Conservation (phyloP, 2,113 vertebrate species). For the Arizona elegans region DNA sequence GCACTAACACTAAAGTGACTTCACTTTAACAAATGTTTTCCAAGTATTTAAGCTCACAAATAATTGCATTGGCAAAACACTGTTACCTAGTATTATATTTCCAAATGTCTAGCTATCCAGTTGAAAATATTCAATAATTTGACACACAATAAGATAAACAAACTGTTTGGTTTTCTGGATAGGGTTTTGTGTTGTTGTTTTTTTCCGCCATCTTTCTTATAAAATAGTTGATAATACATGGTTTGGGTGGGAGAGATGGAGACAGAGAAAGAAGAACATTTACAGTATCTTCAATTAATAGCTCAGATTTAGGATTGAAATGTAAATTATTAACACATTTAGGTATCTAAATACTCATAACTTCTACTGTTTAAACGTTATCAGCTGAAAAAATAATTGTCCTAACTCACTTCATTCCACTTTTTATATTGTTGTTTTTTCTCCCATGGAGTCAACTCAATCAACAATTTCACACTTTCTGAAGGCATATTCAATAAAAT, state of each 20-base stretch:
- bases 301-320: conserved; percentile 27
- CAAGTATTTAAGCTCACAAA: conserved; percentile 9
- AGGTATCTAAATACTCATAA: conserved; percentile 28
- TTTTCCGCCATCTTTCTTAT: not conserved
- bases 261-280: conserved; percentile 16
- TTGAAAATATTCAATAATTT: not conserved
- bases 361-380: conserved; percentile 49
- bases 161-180: not conserved
- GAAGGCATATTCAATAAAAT: not conserved
- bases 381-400: conserved; percentile 20
- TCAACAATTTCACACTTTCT: not conserved
- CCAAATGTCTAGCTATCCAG: not conserved
- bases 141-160: not conserved
- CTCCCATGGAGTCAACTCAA: not conserved
- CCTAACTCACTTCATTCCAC: conserved; percentile 20
- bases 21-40: not conserved
- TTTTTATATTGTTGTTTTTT: not conserved
- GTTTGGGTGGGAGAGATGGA: not conserved
- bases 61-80: not conserved
- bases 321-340: conserved; percentile 5
- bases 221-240: not conserved
- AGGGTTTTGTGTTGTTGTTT: not conserved
- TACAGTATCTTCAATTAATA: conserved; percentile 32
- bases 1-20: not conserved
- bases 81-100: conserved; percentile 2